A percentile compares a stretch with the other conserved stretches of the same genome.
These are phyloP conservation scores for Gnathonemus echidnorhynchus DNA, from an alignment of 2,113 vertebrate genomes.

Conservation along the genomic window DNA sequence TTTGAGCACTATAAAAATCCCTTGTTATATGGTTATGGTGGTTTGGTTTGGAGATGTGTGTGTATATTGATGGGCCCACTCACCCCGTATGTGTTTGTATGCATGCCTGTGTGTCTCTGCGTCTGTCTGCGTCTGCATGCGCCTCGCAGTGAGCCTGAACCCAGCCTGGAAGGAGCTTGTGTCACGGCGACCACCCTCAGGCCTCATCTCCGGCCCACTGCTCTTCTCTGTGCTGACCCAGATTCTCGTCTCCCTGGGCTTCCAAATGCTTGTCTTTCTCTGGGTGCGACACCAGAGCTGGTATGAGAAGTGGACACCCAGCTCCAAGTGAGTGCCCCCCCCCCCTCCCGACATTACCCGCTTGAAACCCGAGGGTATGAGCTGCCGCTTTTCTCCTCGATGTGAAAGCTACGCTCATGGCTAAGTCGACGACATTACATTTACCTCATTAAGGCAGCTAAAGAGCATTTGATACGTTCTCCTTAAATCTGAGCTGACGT, in stretches of 20 bases:
- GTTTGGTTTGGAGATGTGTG: background rate
- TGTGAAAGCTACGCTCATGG: background rate
- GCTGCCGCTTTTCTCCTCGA: background rate
- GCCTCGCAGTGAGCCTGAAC: conserved; percentile 85
- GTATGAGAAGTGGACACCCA: conserved; percentile 68
- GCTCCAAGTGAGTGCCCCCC: conserved; percentile 72
- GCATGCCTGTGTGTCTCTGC: background rate
- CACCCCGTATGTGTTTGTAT: background rate
- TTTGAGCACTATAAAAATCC: background rate
- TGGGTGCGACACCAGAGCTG: conserved; percentile 78
- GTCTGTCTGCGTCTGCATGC: conserved; percentile 15
- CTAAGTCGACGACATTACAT: background rate
- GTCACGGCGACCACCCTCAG: conserved; percentile 78
- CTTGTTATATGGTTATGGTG: background rate
- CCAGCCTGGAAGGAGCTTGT: conserved; percentile 91
- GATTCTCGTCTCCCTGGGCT: conserved; percentile 83
- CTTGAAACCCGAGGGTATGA: background rate
- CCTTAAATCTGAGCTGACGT: background rate
- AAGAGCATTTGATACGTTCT: background rate
- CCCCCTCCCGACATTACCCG: background rate
- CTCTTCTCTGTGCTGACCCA: conserved; percentile 89
- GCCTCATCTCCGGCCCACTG: conserved; percentile 86
- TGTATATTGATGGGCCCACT: background rate
- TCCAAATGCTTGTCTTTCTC: conserved; percentile 80
- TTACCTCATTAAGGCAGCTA: background rate